Conservation (phyloP, 2,888 invertebrate species). For the Apocheima hispidaria region DNA sequence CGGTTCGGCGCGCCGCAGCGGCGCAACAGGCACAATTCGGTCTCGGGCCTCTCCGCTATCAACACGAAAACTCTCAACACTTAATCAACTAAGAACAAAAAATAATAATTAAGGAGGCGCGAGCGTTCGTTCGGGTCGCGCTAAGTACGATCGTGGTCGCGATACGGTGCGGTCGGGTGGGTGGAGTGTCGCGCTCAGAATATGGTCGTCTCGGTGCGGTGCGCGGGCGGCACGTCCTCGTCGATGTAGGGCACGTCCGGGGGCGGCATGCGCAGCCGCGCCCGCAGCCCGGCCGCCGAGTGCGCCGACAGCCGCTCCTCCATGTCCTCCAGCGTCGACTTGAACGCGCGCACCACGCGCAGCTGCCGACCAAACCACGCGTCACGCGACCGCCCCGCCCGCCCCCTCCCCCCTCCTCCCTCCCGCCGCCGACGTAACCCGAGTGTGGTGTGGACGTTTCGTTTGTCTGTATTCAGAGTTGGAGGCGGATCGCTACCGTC, state of each 20-base stretch:
- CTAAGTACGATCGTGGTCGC: slow-evolving; percentile 63
- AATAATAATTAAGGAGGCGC: slow-evolving; percentile 16
- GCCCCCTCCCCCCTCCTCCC: slow-evolving; percentile 21
- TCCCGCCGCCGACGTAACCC: slow-evolving; percentile 33
- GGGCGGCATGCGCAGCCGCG: slow-evolving; percentile 90
- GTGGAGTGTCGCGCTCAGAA: slow-evolving; percentile 60
- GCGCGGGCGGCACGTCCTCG: slow-evolving; percentile 82
- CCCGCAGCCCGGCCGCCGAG: slow-evolving; percentile 97
- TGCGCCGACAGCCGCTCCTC: slow-evolving; percentile 99
- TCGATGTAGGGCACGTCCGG: slow-evolving; percentile 95
- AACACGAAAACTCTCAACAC: slow-evolving; percentile 67
- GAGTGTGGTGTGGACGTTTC: slow-evolving; percentile 76
- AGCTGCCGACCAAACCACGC: slow-evolving; percentile 92
- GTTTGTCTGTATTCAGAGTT: slow-evolving; percentile 74
- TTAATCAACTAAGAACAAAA: slow-evolving; percentile 61
- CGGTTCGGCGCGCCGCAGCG: slow-evolving; percentile 50
- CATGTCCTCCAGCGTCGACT: slow-evolving; percentile 99
- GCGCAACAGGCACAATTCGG: slow-evolving; percentile 68
- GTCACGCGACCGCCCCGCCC: slow-evolving; percentile 39
- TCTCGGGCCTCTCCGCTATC: slow-evolving; percentile 52
- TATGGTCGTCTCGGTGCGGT: slow-evolving; percentile 77
- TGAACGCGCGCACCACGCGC: slow-evolving; percentile 99
- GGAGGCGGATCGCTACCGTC: slow-evolving; percentile 41
- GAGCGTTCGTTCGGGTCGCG: slow-evolving; percentile 29
- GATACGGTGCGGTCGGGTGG: slow-evolving; percentile 44